Evolutionary conservation across 2,113 vertebrate genomes (phyloP).

Genomic region (Eretmochelys imbricata): DNA sequence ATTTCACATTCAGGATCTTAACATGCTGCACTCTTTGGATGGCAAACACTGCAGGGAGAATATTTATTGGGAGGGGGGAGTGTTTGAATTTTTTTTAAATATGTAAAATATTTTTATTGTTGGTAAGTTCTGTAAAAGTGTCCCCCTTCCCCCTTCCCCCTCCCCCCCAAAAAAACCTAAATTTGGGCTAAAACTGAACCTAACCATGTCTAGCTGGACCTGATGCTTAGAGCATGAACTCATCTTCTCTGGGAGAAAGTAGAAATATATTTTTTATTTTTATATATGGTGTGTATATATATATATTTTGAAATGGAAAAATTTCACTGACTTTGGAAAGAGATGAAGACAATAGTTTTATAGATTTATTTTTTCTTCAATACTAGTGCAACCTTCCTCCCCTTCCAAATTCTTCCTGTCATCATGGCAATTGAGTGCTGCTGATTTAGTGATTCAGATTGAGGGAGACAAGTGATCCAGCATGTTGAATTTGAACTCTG

Average conservation of each 20-base stretch:
- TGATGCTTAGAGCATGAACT: slow-evolving; percentile 31
- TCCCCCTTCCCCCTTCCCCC: too few species aligned
- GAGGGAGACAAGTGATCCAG: slow-evolving; percentile 71
- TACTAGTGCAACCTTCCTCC: slow-evolving; percentile 37
- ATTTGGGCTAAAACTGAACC: slow-evolving; percentile 29
- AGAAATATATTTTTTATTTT: background rate
- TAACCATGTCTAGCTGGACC: background rate
- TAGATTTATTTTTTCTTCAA: slow-evolving; percentile 54
- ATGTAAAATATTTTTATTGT: slow-evolving; percentile 7
- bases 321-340: slow-evolving; percentile 50
- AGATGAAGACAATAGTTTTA: slow-evolving; percentile 35
- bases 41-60: background rate
- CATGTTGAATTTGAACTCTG: slow-evolving; percentile 54
- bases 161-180: background rate
- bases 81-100: background rate
- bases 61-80: background rate
- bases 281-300: background rate
- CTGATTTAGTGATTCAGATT: slow-evolving; percentile 70
- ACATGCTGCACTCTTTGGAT: background rate
- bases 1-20: background rate
- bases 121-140: background rate
- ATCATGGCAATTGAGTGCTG: slow-evolving; percentile 47
- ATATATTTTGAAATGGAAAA: background rate
- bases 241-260: slow-evolving; percentile 6
- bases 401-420: slow-evolving; percentile 68